phyloP scores from a whole-genome alignment of 1,140 invertebrate genomes.

The Drosophila ananassae region DNA sequence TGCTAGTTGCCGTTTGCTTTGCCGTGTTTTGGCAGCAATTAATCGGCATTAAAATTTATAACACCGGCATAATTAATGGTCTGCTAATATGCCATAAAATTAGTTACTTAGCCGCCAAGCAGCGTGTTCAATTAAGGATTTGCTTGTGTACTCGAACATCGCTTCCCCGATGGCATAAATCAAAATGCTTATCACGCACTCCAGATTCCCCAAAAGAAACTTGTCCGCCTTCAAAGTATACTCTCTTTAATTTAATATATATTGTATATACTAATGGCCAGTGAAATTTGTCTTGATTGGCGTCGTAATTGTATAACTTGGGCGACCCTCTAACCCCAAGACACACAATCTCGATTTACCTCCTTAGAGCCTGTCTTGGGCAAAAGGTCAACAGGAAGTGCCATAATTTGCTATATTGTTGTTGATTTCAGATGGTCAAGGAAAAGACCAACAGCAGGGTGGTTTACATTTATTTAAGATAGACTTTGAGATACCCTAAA shows the following conservation, averaged over 20 bases:
- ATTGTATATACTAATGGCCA: conserved; percentile 45
- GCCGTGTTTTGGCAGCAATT: conserved; percentile 80
- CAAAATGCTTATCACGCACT: conserved; percentile 81
- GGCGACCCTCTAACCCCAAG: conserved; percentile 39
- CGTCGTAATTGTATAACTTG: conserved; percentile 77
- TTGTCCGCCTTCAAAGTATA: conserved; percentile 29
- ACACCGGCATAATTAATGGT: conserved; percentile 76
- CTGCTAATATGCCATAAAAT: conserved; percentile 82
- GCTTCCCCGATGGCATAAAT: conserved; percentile 72
- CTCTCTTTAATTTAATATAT: background rate
- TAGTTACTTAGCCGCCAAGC: conserved; percentile 68
- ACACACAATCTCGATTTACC: conserved; percentile 9
- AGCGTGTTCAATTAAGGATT: conserved; percentile 77
- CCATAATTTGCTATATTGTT: conserved; percentile 79
- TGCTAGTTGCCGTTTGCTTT: conserved; percentile 11
- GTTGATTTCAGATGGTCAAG: conserved; percentile 46
- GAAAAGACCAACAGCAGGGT: conserved; percentile 8
- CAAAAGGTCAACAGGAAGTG: conserved; percentile 73
- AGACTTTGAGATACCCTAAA: conserved; percentile 10
- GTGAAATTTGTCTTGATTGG: conserved; percentile 52
- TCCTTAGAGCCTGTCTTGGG: conserved; percentile 7
- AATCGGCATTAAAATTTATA: conserved; percentile 83
- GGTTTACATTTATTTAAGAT: background rate
- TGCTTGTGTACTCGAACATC: conserved; percentile 50
- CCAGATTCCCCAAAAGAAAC: conserved; percentile 37